Evolutionary conservation across 2,888 invertebrate genomes (phyloP), one percentile per base, ranked within the genome.

Genomic region (Monoplex corrugatus): DNA sequence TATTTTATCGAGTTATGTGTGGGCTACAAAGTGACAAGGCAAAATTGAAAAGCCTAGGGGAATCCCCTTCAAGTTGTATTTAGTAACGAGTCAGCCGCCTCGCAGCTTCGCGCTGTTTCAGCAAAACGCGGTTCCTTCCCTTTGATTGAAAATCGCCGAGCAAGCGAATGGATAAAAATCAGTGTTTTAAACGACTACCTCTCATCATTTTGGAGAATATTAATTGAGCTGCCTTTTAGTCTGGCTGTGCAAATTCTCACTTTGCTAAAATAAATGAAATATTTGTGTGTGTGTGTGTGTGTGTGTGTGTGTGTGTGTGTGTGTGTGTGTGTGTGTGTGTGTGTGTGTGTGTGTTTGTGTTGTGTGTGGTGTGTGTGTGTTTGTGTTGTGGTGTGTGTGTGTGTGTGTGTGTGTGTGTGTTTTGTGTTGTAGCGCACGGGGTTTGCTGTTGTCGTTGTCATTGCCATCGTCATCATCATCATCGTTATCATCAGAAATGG

Each of bases 51-150:
- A 2, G 8, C 19, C n/a, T 45, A 82, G 82, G 82, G 82, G 82
- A 82, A 38, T 82, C 82, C 82, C 82, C 82, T 44, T 45, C 1
- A 32, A 13, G 16, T 82, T 68, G 44, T n/a, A n/a, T 45, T n/a
- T 82, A 45, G 82, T 45, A 82, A 82, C 82, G 45, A 82, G 82
- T 82, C 82, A 82, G 82, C 82, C 1, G 10, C 38, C 1, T 0
- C 10, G 2, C n/a, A 0, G 45, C 10, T 82, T 82, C 82, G 82
- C 82, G 82, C 82, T 82, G 82, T 82, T 82, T 82, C 82, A 82
- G 82, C 82, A 82, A 45, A 82, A 44, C 82, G 45, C 44, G n/a
- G 82, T 82, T 82, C 10, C 40, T 45, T 82, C 82, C 82, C 82
- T 45, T 82, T 19, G 6, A 19, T 32, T 32, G 82, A 16, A 40